These are phyloP conservation scores for Oreortyx pictus DNA, from an alignment of 2,797 vertebrate genomes.

Conservation along the genomic window DNA sequence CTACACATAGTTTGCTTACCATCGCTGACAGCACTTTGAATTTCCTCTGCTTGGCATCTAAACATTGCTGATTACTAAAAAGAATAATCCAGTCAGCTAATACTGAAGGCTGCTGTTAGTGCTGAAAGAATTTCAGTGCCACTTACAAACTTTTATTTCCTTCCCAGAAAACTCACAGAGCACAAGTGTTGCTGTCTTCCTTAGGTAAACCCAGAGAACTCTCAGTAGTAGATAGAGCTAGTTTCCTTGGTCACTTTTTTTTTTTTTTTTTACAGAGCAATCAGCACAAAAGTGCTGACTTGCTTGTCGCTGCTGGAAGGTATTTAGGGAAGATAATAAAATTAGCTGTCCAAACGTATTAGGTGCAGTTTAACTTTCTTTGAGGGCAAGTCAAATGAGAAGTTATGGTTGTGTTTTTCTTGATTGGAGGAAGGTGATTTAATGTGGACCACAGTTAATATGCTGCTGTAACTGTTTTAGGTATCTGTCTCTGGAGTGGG, in stretches of 20 bases:
- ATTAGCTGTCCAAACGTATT: not conserved
- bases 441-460: not conserved
- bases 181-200: not conserved
- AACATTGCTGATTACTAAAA: not conserved
- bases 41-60: not conserved
- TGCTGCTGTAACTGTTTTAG: fast-evolving
- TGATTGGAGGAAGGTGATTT: not conserved
- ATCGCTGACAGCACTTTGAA: not conserved
- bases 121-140: not conserved
- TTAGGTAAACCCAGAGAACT: not conserved
- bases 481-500: not conserved
- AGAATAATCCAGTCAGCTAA: not conserved
- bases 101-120: not conserved
- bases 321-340: not conserved
- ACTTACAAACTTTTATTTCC: not conserved
- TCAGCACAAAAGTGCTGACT: not conserved
- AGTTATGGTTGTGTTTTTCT: fast-evolving
- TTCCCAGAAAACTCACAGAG: not conserved
- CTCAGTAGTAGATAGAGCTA: not conserved
- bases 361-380: not conserved
- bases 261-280: not conserved
- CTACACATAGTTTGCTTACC: not conserved
- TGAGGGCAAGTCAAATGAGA: not conserved
- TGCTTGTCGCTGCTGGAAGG: not conserved
- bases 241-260: not conserved